Percentiles rank a stretch among this genome's conserved stretches.
phyloP scores from a whole-genome alignment of 1,140 invertebrate genomes.

The Drosophila eugracilis region DNA sequence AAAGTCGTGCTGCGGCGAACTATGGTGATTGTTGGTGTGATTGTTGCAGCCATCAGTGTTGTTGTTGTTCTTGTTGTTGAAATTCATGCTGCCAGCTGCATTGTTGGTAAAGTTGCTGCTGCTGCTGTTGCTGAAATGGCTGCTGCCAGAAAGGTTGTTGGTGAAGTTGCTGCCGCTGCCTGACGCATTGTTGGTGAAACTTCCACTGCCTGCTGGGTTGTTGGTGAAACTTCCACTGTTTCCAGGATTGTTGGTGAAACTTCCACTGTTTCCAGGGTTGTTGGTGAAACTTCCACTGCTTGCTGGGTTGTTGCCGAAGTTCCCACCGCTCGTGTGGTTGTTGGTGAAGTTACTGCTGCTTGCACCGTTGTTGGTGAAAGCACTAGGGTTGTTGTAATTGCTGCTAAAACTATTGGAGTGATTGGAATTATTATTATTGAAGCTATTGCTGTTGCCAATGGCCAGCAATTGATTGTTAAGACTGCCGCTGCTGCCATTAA shows the following conservation, averaged over 20 bases:
- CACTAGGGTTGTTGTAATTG: conserved; percentile 5
- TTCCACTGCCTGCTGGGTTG: background rate
- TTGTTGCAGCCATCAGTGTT: conserved; percentile 17
- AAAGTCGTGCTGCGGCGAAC: conserved; percentile 16
- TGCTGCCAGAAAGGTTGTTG: conserved; percentile 11
- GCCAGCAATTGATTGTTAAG: conserved; percentile 20
- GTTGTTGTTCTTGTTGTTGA: conserved; percentile 22
- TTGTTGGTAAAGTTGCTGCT: conserved; percentile 21
- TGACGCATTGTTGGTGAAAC: conserved; percentile 4
- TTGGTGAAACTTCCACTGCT: conserved; percentile 2
- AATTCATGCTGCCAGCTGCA: conserved; percentile 15
- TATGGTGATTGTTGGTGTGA: conserved; percentile 7
- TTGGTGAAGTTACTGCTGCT: conserved; percentile 24
- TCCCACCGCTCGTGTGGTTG: background rate
- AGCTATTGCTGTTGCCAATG: conserved; percentile 19
- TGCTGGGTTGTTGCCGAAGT: background rate
- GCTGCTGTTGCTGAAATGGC: conserved; percentile 16
- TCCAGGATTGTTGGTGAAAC: background rate
- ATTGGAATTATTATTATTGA: conserved; percentile 30
- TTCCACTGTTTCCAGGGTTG: background rate
- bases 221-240: conserved; percentile 4
- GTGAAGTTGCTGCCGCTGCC: conserved; percentile 11
- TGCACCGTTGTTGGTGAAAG: conserved; percentile 13
- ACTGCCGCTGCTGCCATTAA: conserved; percentile 22
- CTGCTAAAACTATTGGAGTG: conserved; percentile 27